These are phyloP conservation scores for Xestia xanthographa DNA, from an alignment of 2,888 invertebrate genomes.

Conservation along the genomic window DNA sequence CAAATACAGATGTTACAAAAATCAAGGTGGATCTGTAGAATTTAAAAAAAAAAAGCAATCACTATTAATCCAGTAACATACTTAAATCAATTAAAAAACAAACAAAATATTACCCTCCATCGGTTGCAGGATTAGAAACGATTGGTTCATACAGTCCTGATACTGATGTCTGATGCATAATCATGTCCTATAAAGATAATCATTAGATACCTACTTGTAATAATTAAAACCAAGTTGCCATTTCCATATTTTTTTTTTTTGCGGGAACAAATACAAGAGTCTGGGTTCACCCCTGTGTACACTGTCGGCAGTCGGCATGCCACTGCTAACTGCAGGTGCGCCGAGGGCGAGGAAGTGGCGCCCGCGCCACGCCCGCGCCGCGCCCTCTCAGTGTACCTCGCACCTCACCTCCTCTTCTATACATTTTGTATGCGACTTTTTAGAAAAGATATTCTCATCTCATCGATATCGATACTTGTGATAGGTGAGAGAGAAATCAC, in stretches of 20 bases:
- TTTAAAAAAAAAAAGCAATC: constrained; percentile 25
- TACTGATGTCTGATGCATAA: not conserved
- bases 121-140: not conserved
- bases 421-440: not conserved
- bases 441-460: not conserved
- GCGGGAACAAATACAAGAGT: too few relatives aligned
- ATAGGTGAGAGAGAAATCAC: not conserved
- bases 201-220: not conserved
- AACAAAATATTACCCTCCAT: constrained; percentile 9
- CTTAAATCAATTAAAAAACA: too few relatives aligned
- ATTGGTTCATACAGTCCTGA: not conserved
- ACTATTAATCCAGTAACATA: not conserved
- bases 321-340: too few relatives aligned
- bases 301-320: too few relatives aligned
- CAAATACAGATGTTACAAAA: constrained; percentile 50
- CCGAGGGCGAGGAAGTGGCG: too few relatives aligned
- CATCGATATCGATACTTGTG: constrained; percentile 41
- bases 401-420: too few relatives aligned
- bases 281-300: too few relatives aligned
- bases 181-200: constrained; percentile 9
- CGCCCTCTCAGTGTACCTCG: too few relatives aligned
- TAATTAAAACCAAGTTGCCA: not conserved
- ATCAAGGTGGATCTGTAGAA: constrained; percentile 35
- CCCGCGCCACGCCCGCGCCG: too few relatives aligned
- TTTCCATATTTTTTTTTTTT: too few relatives aligned